Conservation (phyloP, 2,888 invertebrate species). For the Notodonta dromedarius region DNA sequence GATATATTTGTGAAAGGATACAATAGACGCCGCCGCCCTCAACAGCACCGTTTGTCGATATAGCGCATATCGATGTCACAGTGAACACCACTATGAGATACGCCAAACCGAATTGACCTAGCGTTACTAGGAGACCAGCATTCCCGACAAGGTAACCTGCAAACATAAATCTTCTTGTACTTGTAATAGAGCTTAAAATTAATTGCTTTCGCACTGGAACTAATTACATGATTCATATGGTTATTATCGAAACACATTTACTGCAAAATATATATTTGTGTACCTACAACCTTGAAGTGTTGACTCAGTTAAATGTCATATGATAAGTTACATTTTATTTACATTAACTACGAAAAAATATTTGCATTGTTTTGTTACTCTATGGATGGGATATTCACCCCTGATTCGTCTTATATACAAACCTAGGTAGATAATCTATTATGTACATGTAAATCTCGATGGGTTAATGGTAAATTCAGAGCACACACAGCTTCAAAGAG, state of each 20-base stretch:
- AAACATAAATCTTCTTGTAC: constrained; percentile 29
- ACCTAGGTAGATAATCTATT: too few relatives aligned
- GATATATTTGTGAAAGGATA: constrained; percentile 85
- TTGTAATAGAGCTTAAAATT: too few relatives aligned
- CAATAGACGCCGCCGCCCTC: constrained; percentile 99
- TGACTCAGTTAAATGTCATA: not conserved
- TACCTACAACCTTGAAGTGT: constrained; percentile 8
- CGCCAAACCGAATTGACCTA: constrained; percentile 95
- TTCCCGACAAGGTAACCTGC: constrained; percentile 98
- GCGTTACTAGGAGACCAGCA: constrained; percentile 94
- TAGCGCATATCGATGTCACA: constrained; percentile 98
- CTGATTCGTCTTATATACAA: too few relatives aligned
- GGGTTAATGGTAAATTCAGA: too few relatives aligned
- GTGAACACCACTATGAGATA: constrained; percentile 98
- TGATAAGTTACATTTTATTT: not conserved
- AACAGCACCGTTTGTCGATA: constrained; percentile 99
- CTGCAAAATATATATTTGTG: not conserved
- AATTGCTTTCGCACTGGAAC: too few relatives aligned
- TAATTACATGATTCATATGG: too few relatives aligned
- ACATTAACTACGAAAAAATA: not conserved
- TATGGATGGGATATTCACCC: too few relatives aligned
- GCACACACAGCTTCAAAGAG: too few relatives aligned
- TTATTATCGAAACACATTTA: too few relatives aligned
- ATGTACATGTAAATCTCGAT: too few relatives aligned
- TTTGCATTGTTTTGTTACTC: not conserved